A percentile compares a stretch with the other conserved stretches of the same genome.
phyloP scores from a whole-genome alignment of 2,888 invertebrate genomes.

The Cerceris ruficornis region DNA sequence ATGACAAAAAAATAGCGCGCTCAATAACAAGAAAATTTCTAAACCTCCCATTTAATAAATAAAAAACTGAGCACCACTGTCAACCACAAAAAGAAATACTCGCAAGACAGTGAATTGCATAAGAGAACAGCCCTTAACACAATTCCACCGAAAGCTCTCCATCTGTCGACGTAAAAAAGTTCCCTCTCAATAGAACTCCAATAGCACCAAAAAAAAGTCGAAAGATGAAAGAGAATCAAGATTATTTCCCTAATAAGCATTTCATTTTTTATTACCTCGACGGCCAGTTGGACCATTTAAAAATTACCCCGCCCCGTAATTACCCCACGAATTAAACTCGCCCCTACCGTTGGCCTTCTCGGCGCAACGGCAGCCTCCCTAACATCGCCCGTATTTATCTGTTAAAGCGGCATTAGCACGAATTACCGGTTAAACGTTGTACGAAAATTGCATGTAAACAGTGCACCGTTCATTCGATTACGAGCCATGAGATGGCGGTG shows the following conservation, averaged over 20 bases:
- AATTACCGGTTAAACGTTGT: conserved; percentile 57
- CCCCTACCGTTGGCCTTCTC: not conserved
- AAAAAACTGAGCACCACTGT: too few species aligned
- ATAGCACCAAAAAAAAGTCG: too few species aligned
- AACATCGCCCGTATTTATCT: conserved; percentile 47
- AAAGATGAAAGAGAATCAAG: not conserved
- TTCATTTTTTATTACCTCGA: conserved; percentile 5
- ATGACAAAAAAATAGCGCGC: too few species aligned
- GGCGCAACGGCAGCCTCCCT: not conserved
- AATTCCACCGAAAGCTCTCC: too few species aligned
- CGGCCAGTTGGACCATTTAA: conserved; percentile 1
- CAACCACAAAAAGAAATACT: too few species aligned
- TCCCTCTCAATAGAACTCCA: too few species aligned
- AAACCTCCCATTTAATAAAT: too few species aligned
- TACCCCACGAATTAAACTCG: conserved; percentile 55
- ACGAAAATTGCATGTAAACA: conserved; percentile 63
- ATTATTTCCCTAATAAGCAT: not conserved
- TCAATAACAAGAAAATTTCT: too few species aligned
- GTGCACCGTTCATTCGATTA: conserved; percentile 58
- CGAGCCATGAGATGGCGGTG: conserved; percentile 37
- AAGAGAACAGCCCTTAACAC: too few species aligned
- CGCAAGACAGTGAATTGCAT: too few species aligned
- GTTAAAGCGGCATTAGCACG: conserved; percentile 48
- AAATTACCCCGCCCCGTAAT: conserved; percentile 34
- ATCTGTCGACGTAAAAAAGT: too few species aligned